Percentiles rank a stretch among this genome's conserved stretches.
These are phyloP conservation scores for Oplegnathus fasciatus DNA, from an alignment of 2,113 vertebrate species.

Conservation along the genomic window DNA sequence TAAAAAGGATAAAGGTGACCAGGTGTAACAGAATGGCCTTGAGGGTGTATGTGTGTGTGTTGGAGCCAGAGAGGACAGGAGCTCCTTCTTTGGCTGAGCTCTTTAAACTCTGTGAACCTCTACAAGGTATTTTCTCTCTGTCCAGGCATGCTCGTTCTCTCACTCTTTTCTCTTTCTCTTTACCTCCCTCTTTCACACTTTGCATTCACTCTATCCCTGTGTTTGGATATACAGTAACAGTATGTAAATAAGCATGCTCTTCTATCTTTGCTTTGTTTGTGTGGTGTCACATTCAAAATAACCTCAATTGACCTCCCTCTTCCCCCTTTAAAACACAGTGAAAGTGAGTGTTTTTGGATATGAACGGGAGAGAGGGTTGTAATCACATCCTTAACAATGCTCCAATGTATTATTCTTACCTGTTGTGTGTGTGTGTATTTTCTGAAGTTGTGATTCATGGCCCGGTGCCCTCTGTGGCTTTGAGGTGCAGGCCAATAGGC, in stretches of 20 bases:
- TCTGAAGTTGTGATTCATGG: conserved; percentile 65
- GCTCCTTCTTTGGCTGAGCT: conserved; percentile 78
- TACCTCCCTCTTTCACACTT: conserved; percentile 66
- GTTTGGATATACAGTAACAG: conserved; percentile 46
- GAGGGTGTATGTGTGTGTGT: conserved; percentile 64
- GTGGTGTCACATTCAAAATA: conserved; percentile 55
- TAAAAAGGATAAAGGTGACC: conserved; percentile 82
- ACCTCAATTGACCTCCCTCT: conserved; percentile 32
- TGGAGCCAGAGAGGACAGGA: conserved; percentile 76
- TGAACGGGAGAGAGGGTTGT: conserved; percentile 39
- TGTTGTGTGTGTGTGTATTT: conserved; percentile 45
- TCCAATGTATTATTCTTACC: conserved; percentile 63
- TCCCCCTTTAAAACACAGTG: conserved; percentile 45
- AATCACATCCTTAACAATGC: conserved; percentile 68
- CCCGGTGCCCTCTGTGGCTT: conserved; percentile 72
- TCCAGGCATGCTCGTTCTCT: conserved; percentile 81
- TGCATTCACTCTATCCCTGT: conserved; percentile 58
- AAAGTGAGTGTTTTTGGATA: conserved; percentile 43
- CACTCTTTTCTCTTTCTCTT: conserved; percentile 68
- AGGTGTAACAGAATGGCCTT: conserved; percentile 82
- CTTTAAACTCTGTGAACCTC: conserved; percentile 82
- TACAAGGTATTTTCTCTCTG: conserved; percentile 83
- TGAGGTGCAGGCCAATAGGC: conserved; percentile 79
- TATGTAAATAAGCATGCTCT: conserved; percentile 39
- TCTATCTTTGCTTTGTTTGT: conserved; percentile 52